Percentiles rank a stretch among this genome's conserved stretches.
phyloP scores from a whole-genome alignment of 2,888 invertebrate genomes.

The Tetrapedia diversipes region DNA sequence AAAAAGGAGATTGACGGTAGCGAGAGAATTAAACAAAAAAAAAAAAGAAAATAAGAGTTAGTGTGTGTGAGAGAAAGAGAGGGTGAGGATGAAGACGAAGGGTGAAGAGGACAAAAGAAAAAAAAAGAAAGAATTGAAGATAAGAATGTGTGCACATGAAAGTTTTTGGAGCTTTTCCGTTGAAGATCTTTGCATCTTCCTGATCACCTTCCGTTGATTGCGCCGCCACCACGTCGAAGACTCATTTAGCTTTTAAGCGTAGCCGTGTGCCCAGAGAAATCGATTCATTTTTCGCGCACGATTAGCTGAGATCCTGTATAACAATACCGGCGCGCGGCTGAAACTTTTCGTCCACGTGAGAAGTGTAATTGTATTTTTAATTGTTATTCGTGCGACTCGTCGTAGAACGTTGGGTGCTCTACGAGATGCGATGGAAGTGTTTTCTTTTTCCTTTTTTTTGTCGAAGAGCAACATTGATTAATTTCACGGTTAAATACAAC shows the following conservation, averaged over 20 bases:
- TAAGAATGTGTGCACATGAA: constrained; percentile 12
- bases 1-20: constrained; percentile 51
- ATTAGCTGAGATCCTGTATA: constrained; percentile 7
- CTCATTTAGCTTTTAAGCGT: constrained; percentile 32
- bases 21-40: constrained; percentile 33
- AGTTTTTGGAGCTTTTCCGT: constrained; percentile 29
- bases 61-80: constrained; percentile 17
- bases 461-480: not conserved
- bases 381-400: constrained; percentile 18
- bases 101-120: not conserved
- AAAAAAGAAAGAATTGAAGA: not conserved
- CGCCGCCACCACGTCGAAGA: constrained; percentile 33
- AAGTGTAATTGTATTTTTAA: constrained; percentile 1
- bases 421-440: constrained; percentile 6
- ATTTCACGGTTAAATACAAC: not conserved
- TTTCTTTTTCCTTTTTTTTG: not conserved
- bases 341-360: constrained; percentile 14
- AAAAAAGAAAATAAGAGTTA: constrained; percentile 14
- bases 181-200: constrained; percentile 41
- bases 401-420: not conserved
- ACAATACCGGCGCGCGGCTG: not conserved
- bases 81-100: constrained; percentile 18
- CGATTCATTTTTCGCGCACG: not conserved
- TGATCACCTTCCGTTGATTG: constrained; percentile 55
- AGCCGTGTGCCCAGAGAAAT: constrained; percentile 4